Evolutionary conservation across 1,140 invertebrate species (phyloP), one percentile per base, ranked within the genome.

Genomic region (Calephelis virginiensis): DNA sequence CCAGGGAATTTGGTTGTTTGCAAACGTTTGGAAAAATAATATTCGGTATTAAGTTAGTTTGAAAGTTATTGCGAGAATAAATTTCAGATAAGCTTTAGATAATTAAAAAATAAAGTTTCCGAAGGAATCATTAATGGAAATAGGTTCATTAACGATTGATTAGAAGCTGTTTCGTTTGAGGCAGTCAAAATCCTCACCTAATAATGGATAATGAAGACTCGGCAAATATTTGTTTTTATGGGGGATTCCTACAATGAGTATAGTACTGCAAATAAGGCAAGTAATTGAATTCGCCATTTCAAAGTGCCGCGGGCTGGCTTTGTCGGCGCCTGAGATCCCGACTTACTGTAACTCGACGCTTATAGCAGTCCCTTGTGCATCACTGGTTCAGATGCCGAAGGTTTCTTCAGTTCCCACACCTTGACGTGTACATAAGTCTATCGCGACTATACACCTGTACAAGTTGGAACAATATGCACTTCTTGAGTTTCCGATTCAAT

Each of bases 281-380:
- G 88, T 90, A 89, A 91, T 91, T 87, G 83, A 87, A 89, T 89
- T 89, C 89, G 85, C 85, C 81, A 77, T 74, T 74, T 86, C 81
- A 89, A 89, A 89, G 70, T 71, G 78, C 82, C 85, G 86, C 80
- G 79, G 76, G 72, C 76, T 80, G 75, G 80, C 87, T 89, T 90
- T 89, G 87, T 86, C 86, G 86, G 86, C 84, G 76, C 81, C 76
- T 77, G 69, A 68, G 72, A 17, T 56, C 50, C 49, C 49, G 17
- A 53, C 49, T 28, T 14, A 74, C 71, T 64, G 74, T 77, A 86
- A 88, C 73, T 74, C 75, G 79, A 88, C 75, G 86, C 82, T 82
- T 73, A 77, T 82, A 85, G 80, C 62, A 65, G 59, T 72, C 76
- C 65, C 72, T 67, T 69, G 72, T 73, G 75, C 67, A 72, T 67